Base-by-base conservation (phyloP, 1,140 invertebrate genomes). In the Trissolcus basalis region DNA sequence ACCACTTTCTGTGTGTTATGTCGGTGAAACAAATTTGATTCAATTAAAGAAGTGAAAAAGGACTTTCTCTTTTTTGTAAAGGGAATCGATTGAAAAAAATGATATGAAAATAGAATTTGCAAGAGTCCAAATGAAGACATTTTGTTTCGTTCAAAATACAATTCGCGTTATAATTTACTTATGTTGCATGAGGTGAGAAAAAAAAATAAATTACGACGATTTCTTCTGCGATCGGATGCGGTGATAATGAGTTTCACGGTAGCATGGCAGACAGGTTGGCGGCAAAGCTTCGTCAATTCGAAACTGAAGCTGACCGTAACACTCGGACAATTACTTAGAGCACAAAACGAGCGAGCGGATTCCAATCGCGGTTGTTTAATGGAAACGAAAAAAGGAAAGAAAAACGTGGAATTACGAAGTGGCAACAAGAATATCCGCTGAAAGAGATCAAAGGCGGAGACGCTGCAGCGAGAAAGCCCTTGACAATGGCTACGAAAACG, bases 241-340 rank as follows among this genome's bases (percentile, higher is more conserved):
- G 36, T 65, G 67, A 58, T 82, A 83, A 84, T 84, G 81, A 81
- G 84, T 85, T 85, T 85, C 75, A 80, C 79, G 81, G 81, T 72
- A 59, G 65, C 76, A 69, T 19, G 60, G 70, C 55, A 51, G 70
- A 63, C 75, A 44, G 53, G 50, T 39, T 44, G 16, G 39, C 50
- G 10, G 61, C 55, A 44, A 61, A 69, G 60, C 47, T 8, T 45
- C 41, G 27, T 55, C 67, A 59, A 73, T 56, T 69, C 76, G 59
- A 16, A 61, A 63, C 45, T 68, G 71, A 68, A 49, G 65, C 73
- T 64, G 61, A 55, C 61, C 74, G 67, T 79, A 77, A 78, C 72
- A 63, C 59, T 76, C 49, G 71, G 64, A 61, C 80, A 82, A 81
- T 84, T 83, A 81, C 77, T 83, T 78, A 79, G 60, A 69, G 76